Percentiles rank a stretch among this genome's conserved stretches.
phyloP scores from a whole-genome alignment of 2,113 vertebrate genomes.

The Ia io region DNA sequence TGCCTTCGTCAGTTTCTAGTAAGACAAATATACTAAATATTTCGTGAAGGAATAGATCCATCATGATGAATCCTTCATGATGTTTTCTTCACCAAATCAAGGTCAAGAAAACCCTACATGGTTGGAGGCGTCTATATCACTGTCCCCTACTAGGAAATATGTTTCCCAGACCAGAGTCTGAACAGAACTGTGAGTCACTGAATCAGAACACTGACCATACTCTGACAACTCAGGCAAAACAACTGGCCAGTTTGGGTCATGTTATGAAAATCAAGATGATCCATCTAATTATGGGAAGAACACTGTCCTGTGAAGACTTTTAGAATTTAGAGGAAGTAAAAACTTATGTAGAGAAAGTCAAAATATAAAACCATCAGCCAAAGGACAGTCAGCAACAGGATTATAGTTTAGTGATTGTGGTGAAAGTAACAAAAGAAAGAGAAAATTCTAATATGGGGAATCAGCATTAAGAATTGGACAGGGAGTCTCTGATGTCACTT shows the following conservation, averaged over 20 bases:
- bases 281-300: not conserved
- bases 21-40: not conserved
- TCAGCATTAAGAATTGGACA: not conserved
- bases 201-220: not conserved
- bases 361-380: not conserved
- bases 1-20: not conserved
- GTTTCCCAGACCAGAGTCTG: not conserved
- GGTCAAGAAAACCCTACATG: not conserved
- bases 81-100: not conserved
- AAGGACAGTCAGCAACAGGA: not conserved
- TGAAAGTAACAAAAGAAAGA: not conserved
- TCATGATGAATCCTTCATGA: not conserved
- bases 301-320: not conserved
- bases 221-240: not conserved
- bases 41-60: not conserved
- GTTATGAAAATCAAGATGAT: not conserved
- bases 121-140: not conserved
- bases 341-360: not conserved
- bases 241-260: not conserved
- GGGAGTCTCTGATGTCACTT: not conserved
- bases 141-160: not conserved
- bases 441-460: not conserved
- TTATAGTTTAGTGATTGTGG: not conserved
- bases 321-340: not conserved
- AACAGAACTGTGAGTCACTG: not conserved